Base-by-base conservation (phyloP, 1,140 invertebrate species). In the Aradophagus sp. region DNA sequence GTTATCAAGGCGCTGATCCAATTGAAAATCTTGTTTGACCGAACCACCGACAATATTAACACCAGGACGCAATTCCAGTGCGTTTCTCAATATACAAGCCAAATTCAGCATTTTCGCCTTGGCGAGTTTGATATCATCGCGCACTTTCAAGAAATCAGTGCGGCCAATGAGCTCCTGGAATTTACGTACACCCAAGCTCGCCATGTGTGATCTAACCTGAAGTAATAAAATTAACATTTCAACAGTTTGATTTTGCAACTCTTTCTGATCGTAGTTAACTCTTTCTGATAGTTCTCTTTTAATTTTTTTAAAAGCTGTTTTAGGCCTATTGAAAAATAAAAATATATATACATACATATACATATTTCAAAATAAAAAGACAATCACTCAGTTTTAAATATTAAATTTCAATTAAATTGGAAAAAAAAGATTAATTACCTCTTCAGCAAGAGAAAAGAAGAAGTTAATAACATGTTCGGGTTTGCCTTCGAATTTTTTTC, bases 381-480 rank as follows among this genome's bases (percentile, higher is more conserved):
- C n/a, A n/a, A n/a, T n/a, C n/a, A n/a, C n/a, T n/a, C n/a, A n/a
- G n/a, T n/a, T n/a, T n/a, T n/a, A n/a, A n/a, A n/a, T n/a, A n/a
- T n/a, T n/a, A n/a, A n/a, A n/a, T n/a, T n/a, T n/a, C n/a, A n/a
- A n/a, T n/a, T n/a, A n/a, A n/a, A n/a, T n/a, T n/a, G n/a, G n/a
- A n/a, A n/a, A n/a, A n/a, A n/a, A n/a, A n/a, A n/a, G n/a, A n/a
- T n/a, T n/a, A n/a, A n/a, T n/a, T 65, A 95, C 95, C 88, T 99
- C 97, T 87, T 99, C 97, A 31, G 97, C 97, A 29, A 99, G 82
- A 89, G 99, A 93, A 81, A 99, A 99, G 74, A 99, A 89, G 81
- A 96, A 99, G 84, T 99, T 99, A 67, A 99, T 90, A 2, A 99
- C 95, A 84, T 99, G 93, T 83, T 99, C 97, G 0, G 97, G 97